phyloP scores from a whole-genome alignment of 2,888 invertebrate species.

The Ctenicera cuprea region DNA sequence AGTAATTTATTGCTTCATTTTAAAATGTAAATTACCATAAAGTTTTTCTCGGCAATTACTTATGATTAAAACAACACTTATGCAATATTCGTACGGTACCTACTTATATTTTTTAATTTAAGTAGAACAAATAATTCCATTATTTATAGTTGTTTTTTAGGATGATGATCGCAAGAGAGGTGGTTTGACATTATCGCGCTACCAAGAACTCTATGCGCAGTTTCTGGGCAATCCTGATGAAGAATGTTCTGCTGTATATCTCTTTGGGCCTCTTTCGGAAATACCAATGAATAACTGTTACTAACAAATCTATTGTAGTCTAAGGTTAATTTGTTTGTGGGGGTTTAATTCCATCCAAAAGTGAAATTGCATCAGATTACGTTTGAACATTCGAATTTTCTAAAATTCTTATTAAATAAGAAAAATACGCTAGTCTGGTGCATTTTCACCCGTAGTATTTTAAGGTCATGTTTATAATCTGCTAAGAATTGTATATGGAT shows the following conservation, averaged over 20 bases:
- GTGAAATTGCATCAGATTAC: constrained; percentile 8
- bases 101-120: too few species aligned
- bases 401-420: neutral
- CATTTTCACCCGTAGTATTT: too few species aligned
- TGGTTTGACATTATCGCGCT: constrained; percentile 84
- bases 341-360: constrained; percentile 17
- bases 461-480: too few species aligned
- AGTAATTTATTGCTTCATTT: constrained; percentile 7
- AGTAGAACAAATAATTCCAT: too few species aligned
- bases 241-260: constrained; percentile 82
- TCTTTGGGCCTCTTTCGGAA: constrained; percentile 85
- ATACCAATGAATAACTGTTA: constrained; percentile 44
- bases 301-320: neutral
- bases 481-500: too few species aligned
- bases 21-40: neutral
- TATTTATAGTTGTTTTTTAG: too few species aligned
- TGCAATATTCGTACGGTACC: neutral
- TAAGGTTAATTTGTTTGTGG: neutral
- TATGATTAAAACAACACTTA: neutral
- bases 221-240: constrained; percentile 87
- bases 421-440: too few species aligned
- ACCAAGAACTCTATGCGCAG: constrained; percentile 89
- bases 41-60: neutral
- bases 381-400: neutral
- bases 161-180: constrained; percentile 88